Percentiles rank a stretch among this genome's conserved stretches.
These are phyloP conservation scores for Empidonax alnorum DNA, from an alignment of 2,113 vertebrate genomes.

Conservation along the genomic window DNA sequence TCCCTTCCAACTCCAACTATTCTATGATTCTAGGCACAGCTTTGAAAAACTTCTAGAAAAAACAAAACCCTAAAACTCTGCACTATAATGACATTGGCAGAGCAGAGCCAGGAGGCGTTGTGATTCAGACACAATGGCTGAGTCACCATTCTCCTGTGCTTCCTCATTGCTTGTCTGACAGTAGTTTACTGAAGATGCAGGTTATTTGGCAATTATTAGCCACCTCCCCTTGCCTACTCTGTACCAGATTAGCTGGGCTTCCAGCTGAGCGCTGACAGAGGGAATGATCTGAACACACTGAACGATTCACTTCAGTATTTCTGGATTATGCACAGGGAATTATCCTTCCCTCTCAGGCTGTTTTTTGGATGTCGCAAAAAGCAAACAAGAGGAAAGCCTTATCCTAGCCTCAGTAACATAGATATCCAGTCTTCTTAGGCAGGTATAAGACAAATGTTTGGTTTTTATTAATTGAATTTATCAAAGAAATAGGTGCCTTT, in stretches of 20 bases:
- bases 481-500: not conserved
- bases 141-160: slow-evolving; percentile 11
- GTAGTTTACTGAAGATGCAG: not conserved
- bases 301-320: not conserved
- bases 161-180: not conserved
- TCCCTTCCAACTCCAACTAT: not conserved
- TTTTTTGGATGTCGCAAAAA: not conserved
- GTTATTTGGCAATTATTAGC: not conserved
- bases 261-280: not conserved
- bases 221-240: not conserved
- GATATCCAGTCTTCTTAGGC: not conserved
- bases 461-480: not conserved
- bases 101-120: not conserved
- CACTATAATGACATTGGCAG: not conserved
- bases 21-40: not conserved
- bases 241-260: not conserved
- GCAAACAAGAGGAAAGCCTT: not conserved
- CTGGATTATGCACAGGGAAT: not conserved
- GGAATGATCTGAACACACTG: not conserved
- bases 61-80: not conserved
- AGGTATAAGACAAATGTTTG: not conserved
- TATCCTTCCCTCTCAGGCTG: not conserved
- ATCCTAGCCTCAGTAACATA: not conserved
- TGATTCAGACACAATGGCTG: slow-evolving; percentile 16
- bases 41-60: not conserved